A percentile compares a stretch with the other conserved stretches of the same genome.
phyloP scores from a whole-genome alignment of 2,797 vertebrate species.

The Poeciliopsis paucimaculata region DNA sequence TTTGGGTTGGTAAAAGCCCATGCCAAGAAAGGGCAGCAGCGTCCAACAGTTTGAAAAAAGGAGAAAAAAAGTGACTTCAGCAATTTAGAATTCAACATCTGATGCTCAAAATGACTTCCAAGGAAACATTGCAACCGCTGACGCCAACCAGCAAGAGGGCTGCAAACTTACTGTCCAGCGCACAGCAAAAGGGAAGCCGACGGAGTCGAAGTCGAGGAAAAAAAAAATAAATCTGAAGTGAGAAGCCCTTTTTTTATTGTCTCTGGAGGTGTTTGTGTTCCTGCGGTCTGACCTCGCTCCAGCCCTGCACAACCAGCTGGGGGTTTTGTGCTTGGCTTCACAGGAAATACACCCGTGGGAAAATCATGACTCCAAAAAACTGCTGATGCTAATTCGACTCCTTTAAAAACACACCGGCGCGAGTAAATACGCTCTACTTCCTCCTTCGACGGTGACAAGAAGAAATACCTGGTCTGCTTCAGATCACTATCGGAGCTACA shows the following conservation, averaged over 20 bases:
- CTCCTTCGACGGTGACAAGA: neutral
- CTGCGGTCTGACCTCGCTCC: conserved; percentile 58
- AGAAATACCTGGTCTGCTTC: conserved; percentile 20
- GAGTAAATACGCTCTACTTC: neutral
- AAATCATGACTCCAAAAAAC: conserved; percentile 37
- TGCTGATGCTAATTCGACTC: conserved; percentile 31
- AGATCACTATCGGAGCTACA: neutral
- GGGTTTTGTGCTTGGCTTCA: conserved; percentile 56
- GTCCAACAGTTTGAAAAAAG: conserved; percentile 26
- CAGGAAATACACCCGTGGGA: conserved; percentile 65
- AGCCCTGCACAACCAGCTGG: conserved; percentile 46
- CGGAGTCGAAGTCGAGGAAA: conserved; percentile 9
- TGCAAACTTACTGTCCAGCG: conserved; percentile 14
- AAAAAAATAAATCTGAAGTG: conserved; percentile 13
- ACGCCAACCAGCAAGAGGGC: conserved; percentile 39
- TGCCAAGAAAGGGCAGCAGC: conserved; percentile 39
- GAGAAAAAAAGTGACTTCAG: conserved; percentile 20
- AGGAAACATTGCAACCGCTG: conserved; percentile 27
- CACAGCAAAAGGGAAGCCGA: neutral
- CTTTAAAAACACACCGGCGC: neutral
- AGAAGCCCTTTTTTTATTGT: conserved; percentile 4
- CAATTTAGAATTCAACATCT: conserved; percentile 45
- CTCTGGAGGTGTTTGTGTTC: conserved; percentile 48
- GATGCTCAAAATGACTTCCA: conserved; percentile 27
- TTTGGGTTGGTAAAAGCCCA: conserved; percentile 14